Evolutionary conservation across 1,140 invertebrate genomes (phyloP).

Genomic region (Leptopilina clavipes): DNA sequence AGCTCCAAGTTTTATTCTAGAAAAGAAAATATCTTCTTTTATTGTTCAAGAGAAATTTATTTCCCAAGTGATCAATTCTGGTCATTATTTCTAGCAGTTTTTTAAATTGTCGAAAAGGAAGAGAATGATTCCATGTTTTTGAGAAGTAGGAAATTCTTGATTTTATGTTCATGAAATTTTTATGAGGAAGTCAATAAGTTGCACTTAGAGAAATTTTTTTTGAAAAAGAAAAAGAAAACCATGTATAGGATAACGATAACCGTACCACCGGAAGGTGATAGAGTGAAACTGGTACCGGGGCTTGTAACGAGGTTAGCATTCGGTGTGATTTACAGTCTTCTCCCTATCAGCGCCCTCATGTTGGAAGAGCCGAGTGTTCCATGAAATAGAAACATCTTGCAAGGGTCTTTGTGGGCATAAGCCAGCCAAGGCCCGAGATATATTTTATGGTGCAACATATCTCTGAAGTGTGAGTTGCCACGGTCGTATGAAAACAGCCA

Average conservation of each 20-base stretch:
- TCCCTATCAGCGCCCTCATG: constrained; percentile 62
- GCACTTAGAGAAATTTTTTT: background rate
- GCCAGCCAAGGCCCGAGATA: constrained; percentile 64
- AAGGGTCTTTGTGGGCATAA: constrained; percentile 57
- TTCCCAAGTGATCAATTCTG: no score
- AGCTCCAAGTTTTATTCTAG: no score
- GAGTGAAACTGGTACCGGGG: constrained; percentile 41
- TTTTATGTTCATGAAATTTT: background rate
- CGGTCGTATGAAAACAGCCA: constrained; percentile 57
- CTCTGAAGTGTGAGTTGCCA: constrained; percentile 60
- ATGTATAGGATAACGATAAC: constrained; percentile 56
- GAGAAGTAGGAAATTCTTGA: no score
- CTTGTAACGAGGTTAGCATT: constrained; percentile 45
- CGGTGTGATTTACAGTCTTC: constrained; percentile 60
- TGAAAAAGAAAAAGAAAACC: background rate
- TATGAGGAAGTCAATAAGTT: background rate
- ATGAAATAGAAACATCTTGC: constrained; percentile 70
- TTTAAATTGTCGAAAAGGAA: no score
- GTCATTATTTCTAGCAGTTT: no score
- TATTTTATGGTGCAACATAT: constrained; percentile 71
- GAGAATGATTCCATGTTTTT: no score
- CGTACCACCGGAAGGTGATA: constrained; percentile 44
- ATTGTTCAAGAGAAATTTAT: background rate
- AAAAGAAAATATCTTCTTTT: background rate
- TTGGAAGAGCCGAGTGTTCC: constrained; percentile 54